Base-by-base conservation (phyloP, 2,113 vertebrate species). In the Plotosus lineatus region DNA sequence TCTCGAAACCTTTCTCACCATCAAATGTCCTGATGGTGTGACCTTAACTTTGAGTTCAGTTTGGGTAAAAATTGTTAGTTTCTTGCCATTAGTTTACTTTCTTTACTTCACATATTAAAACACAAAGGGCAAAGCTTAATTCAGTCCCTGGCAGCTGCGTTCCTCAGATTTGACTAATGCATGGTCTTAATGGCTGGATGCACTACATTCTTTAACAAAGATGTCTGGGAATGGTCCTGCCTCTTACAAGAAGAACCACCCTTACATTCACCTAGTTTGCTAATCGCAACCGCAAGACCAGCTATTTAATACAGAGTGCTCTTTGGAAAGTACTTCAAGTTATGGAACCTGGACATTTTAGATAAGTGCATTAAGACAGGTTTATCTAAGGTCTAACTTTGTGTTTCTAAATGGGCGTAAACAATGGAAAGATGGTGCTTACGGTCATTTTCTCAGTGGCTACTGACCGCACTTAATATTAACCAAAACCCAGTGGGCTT, bases 221-320 rank as follows among this genome's bases (percentile, higher is more conserved):
- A 89, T 80, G 79, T 78, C 79, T 77, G 79, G 85, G 89, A 79
- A 74, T 81, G 58, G 86, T 87, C 76, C 85, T 56, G 90, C 83
- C 85, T 79, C 84, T 89, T 87, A 87, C 82, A 78, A 85, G 86
- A 84, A 88, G 82, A 68, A 74, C 75, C 81, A 71, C 75, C 79
- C 86, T 87, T 86, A 82, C 69, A 69, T 88, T 88, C 86, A 89
- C 88, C 88, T 86, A 90, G 83, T 89, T 89, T 88, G 42, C 86
- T 84, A 84, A 89, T 86, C 83, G 86, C 85, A 89, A 86, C 81
- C 75, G 75, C 83, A 83, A 81, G 86, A 84, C 86, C 74, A 75
- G 68, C 77, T 79, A 80, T 85, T 83, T 87, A 90, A 85, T 78
- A 85, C 65, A 82, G 83, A 89, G 88, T 84, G 86, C 89, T 86